Evolutionary conservation across 2,888 invertebrate species (phyloP), one percentile per base, ranked within the genome.

Genomic region (Mongoloraphidia duomilia): DNA sequence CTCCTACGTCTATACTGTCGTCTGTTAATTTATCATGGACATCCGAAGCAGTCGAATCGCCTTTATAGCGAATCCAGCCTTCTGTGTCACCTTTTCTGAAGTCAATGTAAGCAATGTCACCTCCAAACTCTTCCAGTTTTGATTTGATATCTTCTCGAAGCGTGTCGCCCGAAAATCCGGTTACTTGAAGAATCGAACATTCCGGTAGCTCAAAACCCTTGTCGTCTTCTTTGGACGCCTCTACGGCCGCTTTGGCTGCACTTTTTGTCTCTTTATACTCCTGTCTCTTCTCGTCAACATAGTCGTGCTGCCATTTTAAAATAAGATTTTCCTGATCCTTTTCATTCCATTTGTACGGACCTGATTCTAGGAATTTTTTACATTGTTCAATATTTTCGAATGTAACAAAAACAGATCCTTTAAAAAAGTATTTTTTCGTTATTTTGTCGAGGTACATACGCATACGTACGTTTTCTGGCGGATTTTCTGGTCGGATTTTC

Each of bases 331-430:
- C 77, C 2, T 67, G 71, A 1, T 81, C 83, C 1, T 72, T 72
- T 57, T 79, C 88, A 59, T 86, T 84, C 6, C 86, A 69, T 53
- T 75, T 77, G 11, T 66, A 49, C 10, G 51, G 51, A 37, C 67
- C 67, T 14, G 73, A 68, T 14, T 77, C 79, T 37, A 91, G 65
- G 62, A 92, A 90, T 52, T 80, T 81, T 57, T 87, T 80, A 3
- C 91, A 89, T 61, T 80, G 78, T 48, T 92, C 93, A 47, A 78
- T 73, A 34, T 79, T 83, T 58, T 81, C 79, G 66, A 95, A 97
- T 6, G 88, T 84, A 9, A 83, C 80, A 66, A 94, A 95, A 44
- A 94, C 82, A 2, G 96, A 96, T 45, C 96, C 97, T 70, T 96
- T 91, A 63, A 91, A 91, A 51, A 76, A 65, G 46, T 77, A 72